phyloP scores from a whole-genome alignment of 2,888 invertebrate genomes.

The Micropterix aruncella region DNA sequence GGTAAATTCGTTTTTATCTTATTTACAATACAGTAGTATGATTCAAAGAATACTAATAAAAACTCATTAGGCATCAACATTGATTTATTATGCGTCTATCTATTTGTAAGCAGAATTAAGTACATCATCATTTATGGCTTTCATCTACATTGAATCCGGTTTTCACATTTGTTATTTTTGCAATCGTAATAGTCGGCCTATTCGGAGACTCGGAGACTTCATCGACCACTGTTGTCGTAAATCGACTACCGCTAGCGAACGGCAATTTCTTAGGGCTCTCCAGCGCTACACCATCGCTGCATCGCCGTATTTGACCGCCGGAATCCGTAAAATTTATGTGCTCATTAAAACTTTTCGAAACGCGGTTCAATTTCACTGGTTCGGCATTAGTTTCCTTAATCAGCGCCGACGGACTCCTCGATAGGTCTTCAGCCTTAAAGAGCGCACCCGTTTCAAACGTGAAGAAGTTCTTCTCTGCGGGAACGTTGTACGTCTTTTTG shows the following conservation, averaged over 20 bases:
- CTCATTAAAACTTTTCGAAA: constrained; percentile 31
- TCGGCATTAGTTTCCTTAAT: constrained; percentile 37
- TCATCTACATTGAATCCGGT: constrained; percentile 3
- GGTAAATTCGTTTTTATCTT: no score
- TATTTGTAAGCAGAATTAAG: no score
- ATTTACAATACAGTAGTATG: no score
- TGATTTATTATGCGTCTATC: no score
- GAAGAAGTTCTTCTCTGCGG: constrained; percentile 5
- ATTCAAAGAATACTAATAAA: no score
- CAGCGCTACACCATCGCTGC: constrained; percentile 8
- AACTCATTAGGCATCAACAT: no score
- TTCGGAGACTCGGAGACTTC: constrained; percentile 5
- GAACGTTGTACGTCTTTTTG: constrained; percentile 4
- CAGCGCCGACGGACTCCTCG: constrained; percentile 11
- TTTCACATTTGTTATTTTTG: constrained; percentile 1
- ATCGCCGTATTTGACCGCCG: constrained; percentile 11
- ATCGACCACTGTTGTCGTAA: constrained; percentile 11
- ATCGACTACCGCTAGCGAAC: constrained; percentile 6
- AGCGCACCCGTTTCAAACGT: constrained; percentile 7
- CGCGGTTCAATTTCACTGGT: constrained; percentile 26
- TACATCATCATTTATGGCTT: no score
- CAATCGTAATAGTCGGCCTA: constrained; percentile 4
- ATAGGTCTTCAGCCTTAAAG: constrained; percentile 12
- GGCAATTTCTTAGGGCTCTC: background rate
- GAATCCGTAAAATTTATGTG: constrained; percentile 15